These are phyloP conservation scores for Lerista edwardsae DNA, from an alignment of 2,797 vertebrate genomes.

Conservation along the genomic window DNA sequence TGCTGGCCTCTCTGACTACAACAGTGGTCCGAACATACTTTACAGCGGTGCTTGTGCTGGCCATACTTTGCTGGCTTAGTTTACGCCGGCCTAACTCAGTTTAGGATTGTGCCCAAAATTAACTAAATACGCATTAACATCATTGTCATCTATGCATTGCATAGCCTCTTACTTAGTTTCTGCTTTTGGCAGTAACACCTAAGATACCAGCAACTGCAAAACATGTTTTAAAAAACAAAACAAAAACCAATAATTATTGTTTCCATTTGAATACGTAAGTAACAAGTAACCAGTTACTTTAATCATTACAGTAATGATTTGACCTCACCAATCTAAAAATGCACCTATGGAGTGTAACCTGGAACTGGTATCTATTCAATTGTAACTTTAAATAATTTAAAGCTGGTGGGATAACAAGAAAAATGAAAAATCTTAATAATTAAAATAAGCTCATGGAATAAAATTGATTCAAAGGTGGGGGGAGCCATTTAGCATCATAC, in stretches of 20 bases:
- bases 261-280: conserved; percentile 5
- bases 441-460: conserved; percentile 67
- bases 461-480: conserved; percentile 66
- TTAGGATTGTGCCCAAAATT: too few relatives aligned
- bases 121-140: too few relatives aligned
- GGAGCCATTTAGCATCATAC: conserved; percentile 58
- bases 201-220: background rate
- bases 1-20: too few relatives aligned
- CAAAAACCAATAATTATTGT: background rate
- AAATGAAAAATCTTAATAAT: conserved; percentile 69
- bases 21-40: too few relatives aligned
- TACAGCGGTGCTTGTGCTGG: too few relatives aligned
- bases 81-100: too few relatives aligned
- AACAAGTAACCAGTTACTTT: conserved; percentile 64
- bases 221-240: background rate
- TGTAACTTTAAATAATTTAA: conserved; percentile 64
- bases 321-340: conserved; percentile 55
- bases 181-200: background rate
- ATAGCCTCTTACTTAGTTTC: background rate
- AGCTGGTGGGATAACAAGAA: conserved; percentile 58
- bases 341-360: conserved; percentile 53
- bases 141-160: too few relatives aligned
- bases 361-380: conserved; percentile 67
- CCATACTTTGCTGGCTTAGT: too few relatives aligned
- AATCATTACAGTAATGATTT: conserved; percentile 64